These are phyloP conservation scores for Sphaerodactylus townsendi DNA, from an alignment of 2,113 vertebrate genomes.

Conservation along the genomic window DNA sequence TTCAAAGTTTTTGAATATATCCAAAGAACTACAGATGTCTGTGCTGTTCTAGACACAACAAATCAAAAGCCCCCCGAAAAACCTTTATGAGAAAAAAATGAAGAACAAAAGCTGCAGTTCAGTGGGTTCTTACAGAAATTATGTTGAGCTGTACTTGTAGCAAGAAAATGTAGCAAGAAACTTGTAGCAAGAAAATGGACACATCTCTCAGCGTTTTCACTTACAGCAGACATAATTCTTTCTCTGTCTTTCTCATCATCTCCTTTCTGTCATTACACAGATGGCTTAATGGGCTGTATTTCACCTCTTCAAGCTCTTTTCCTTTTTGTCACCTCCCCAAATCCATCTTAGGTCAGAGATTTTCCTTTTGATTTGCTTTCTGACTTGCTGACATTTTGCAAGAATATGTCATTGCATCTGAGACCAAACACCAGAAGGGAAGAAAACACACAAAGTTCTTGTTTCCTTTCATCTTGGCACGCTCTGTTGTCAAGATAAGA, in stretches of 20 bases:
- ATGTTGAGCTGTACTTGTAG: slow-evolving; percentile 32
- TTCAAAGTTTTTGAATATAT: not conserved
- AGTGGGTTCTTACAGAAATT: slow-evolving; percentile 29
- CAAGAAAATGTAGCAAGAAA: slow-evolving; percentile 27
- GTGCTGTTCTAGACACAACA: not conserved
- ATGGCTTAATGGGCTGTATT: slow-evolving; percentile 55
- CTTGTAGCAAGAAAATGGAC: slow-evolving; percentile 10
- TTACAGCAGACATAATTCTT: slow-evolving; percentile 34
- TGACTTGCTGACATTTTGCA: slow-evolving; percentile 48
- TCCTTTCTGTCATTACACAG: slow-evolving; percentile 58
- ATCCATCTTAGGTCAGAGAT: slow-evolving; percentile 41
- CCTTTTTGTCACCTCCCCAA: slow-evolving; percentile 15
- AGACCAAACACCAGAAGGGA: slow-evolving; percentile 54
- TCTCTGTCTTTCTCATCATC: slow-evolving; percentile 54
- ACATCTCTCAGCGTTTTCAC: slow-evolving; percentile 50
- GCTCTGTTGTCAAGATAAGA: slow-evolving; percentile 65
- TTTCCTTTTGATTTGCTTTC: slow-evolving; percentile 66
- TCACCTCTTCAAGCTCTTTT: slow-evolving; percentile 38
- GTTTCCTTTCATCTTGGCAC: slow-evolving; percentile 67
- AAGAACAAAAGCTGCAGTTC: slow-evolving; percentile 18
- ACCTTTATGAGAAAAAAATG: not conserved
- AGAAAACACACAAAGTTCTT: slow-evolving; percentile 44
- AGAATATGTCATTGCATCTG: slow-evolving; percentile 21
- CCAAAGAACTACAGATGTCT: not conserved
- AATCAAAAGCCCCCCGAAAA: slow-evolving; percentile 16